phyloP scores from a whole-genome alignment of 1,140 invertebrate species.

The Sinonovacula constricta region DNA sequence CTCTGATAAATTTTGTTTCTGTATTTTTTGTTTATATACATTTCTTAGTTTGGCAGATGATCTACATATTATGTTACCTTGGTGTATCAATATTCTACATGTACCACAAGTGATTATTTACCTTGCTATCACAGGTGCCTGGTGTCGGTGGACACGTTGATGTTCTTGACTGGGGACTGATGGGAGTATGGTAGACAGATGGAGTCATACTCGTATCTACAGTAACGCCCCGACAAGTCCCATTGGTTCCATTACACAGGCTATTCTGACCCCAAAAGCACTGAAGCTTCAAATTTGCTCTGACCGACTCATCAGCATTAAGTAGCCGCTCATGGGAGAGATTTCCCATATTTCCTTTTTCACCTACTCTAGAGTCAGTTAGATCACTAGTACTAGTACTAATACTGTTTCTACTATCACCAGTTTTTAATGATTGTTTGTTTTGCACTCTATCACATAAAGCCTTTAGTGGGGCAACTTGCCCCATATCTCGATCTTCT shows the following conservation, averaged over 20 bases:
- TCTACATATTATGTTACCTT: too few relatives aligned
- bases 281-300: slow-evolving; percentile 39
- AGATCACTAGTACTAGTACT: slow-evolving; percentile 78
- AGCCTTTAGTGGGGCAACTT: slow-evolving; percentile 29
- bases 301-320: slow-evolving; percentile 16
- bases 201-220: slow-evolving; percentile 35
- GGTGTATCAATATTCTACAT: too few relatives aligned
- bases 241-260: slow-evolving; percentile 46
- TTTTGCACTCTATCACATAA: slow-evolving; percentile 42
- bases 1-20: too few relatives aligned
- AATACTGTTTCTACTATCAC: slow-evolving; percentile 67
- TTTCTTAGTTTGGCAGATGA: too few relatives aligned
- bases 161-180: slow-evolving; percentile 62
- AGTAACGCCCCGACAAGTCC: slow-evolving; percentile 40
- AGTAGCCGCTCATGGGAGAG: slow-evolving; percentile 13
- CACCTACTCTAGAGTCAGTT: slow-evolving; percentile 72
- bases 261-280: slow-evolving; percentile 44
- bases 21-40: too few relatives aligned
- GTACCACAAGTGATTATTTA: too few relatives aligned
- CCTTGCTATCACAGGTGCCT: slow-evolving; percentile 61
- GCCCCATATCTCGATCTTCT: slow-evolving; percentile 13
- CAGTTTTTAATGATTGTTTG: slow-evolving; percentile 41
- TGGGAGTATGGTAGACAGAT: slow-evolving; percentile 58
- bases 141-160: slow-evolving; percentile 73
- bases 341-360: slow-evolving; percentile 4